phyloP scores from a whole-genome alignment of 2,797 vertebrate species.

The Hoplostethus atlanticus region DNA sequence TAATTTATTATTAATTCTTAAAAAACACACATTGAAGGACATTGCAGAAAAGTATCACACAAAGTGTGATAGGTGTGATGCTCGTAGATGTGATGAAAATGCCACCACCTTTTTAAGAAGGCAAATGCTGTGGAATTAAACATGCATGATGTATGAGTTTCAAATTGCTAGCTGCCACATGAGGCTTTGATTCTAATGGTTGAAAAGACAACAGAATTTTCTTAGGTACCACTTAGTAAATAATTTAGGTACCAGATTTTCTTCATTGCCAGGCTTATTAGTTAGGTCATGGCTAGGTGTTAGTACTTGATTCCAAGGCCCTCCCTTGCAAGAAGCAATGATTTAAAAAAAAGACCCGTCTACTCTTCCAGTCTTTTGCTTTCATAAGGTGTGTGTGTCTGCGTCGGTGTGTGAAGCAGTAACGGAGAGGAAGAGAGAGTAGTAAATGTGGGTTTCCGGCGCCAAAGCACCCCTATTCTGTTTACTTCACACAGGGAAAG shows the following conservation, averaged over 20 bases:
- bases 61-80: too few relatives aligned
- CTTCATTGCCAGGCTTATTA: not conserved
- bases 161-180: not conserved
- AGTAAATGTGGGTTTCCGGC: slow-evolving; percentile 87
- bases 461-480: slow-evolving; percentile 60
- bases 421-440: slow-evolving; percentile 83
- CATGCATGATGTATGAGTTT: not conserved
- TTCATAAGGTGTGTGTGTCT: slow-evolving; percentile 29
- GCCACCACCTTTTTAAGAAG: too few relatives aligned
- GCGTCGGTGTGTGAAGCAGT: slow-evolving; percentile 59
- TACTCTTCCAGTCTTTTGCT: not conserved
- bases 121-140: not conserved
- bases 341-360: not conserved
- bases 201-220: too few relatives aligned
- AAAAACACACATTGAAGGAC: too few relatives aligned
- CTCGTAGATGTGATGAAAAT: too few relatives aligned
- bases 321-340: too few relatives aligned
- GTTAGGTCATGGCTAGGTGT: too few relatives aligned
- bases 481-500: slow-evolving; percentile 70
- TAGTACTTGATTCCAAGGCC: too few relatives aligned
- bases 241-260: not conserved
- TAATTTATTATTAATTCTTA: too few relatives aligned
- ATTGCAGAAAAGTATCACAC: too few relatives aligned
- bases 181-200: not conserved
- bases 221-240: too few relatives aligned